Base-by-base conservation (phyloP, 2,888 invertebrate species). In the Xestia ashworthii region DNA sequence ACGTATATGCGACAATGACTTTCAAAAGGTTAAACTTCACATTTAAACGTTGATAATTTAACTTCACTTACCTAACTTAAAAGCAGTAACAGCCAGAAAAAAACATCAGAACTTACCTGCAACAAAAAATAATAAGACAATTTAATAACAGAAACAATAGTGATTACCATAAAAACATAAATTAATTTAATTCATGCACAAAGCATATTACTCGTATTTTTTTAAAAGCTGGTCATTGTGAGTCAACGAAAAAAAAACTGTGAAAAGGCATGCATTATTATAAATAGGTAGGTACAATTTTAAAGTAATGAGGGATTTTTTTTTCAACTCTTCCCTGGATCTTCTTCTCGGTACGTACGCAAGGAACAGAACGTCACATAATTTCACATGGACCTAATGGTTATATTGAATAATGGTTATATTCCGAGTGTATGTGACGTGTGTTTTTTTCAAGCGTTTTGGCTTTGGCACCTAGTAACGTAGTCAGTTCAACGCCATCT, bases 61-160 rank as follows among this genome's bases (percentile, higher is more conserved):
- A 60, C 25, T 14, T 16, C 2, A 74, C 75, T 80, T 81, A 81
- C 80, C 44, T 11, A 64, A 22, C 8, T 11, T n/a, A 44, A 0
- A 3, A 19, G 25, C 67, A 60, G 60, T 2, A 46, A 53, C 48
- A 8, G 66, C 73, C 4, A 66, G 44, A 62, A 50, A 25, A 38
- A 8, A n/a, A 32, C 48, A 48, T 55, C 48, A 55, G 3, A 32
- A 65, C 80, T 81, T 81, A 80, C 80, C 80, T 80, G 81, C 6
- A 80, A 80, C 69, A 81, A 80, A 65, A 64, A 58, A 12, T 19
- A 32, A 73, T 9, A 70, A 46, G 8, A 58, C 25, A 14, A 58
- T 19, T 65, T 6, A 46, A 46, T 80, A 3, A 25, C 3, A 25
- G 0, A 0, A 22, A 58, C 25, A 66, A 46, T 25, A 53, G n/a